Conservation (phyloP, 2,113 vertebrate genomes). For the Petrocephalus zakoni region DNA sequence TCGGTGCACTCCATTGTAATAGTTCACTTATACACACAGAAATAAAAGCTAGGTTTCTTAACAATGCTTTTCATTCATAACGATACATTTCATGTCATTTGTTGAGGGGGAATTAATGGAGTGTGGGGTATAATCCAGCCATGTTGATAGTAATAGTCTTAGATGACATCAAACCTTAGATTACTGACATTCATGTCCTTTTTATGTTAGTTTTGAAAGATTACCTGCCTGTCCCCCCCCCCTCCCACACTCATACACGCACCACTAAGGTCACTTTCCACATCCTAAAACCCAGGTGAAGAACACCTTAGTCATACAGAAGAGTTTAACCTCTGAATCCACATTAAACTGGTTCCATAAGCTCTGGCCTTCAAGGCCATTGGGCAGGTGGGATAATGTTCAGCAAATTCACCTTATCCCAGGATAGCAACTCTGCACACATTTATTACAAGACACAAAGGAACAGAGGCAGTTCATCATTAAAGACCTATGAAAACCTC, state of each 20-base stretch:
- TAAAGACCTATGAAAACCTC: not conserved
- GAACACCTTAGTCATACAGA: not conserved
- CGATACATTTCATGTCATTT: slow-evolving; percentile 13
- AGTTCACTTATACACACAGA: not conserved
- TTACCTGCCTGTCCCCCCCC: too few species aligned
- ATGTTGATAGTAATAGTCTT: not conserved
- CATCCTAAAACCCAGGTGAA: too few species aligned
- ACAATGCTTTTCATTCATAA: not conserved
- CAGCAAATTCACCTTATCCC: not conserved
- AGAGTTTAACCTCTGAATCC: not conserved
- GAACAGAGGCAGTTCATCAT: not conserved
- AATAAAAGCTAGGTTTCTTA: slow-evolving; percentile 16
- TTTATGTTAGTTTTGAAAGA: too few species aligned
- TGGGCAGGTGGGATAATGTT: not conserved
- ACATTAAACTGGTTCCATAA: not conserved
- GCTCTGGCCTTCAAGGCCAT: too few species aligned
- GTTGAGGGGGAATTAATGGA: not conserved
- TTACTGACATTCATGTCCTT: too few species aligned
- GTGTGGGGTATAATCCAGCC: too few species aligned
- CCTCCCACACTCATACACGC: too few species aligned
- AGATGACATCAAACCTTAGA: not conserved
- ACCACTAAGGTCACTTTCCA: too few species aligned
- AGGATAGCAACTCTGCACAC: not conserved
- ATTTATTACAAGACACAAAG: not conserved
- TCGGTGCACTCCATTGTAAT: not conserved